phyloP scores from a whole-genome alignment of 2,888 invertebrate genomes.

The Eustalomyia histrio region DNA sequence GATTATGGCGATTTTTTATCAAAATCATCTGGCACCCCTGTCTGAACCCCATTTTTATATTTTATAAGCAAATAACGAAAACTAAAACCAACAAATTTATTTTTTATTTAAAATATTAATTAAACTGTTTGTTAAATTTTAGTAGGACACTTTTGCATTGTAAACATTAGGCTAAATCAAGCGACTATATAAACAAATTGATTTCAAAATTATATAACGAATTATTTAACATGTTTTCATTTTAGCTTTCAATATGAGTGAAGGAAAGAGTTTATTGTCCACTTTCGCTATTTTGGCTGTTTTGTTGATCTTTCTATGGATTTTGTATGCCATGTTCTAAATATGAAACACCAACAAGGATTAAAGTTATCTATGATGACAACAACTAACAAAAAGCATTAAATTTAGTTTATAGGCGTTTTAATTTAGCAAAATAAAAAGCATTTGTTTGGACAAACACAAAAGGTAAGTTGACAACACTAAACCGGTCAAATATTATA shows the following conservation, averaged over 20 bases:
- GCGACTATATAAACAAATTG: background rate
- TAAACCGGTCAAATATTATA: background rate
- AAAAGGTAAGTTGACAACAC: background rate
- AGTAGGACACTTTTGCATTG: too few species aligned
- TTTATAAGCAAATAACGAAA: too few species aligned
- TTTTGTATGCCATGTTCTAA: slow-evolving; percentile 82
- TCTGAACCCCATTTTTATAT: too few species aligned
- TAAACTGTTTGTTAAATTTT: too few species aligned
- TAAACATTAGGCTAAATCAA: too few species aligned
- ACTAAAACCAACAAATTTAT: too few species aligned
- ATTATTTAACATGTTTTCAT: slow-evolving; percentile 3
- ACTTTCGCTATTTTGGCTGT: slow-evolving; percentile 86
- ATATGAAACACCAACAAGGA: slow-evolving; percentile 31
- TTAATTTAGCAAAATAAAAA: slow-evolving; percentile 19
- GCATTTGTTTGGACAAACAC: background rate
- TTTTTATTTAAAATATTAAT: too few species aligned
- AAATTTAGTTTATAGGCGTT: slow-evolving; percentile 14
- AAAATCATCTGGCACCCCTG: too few species aligned
- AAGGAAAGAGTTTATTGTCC: slow-evolving; percentile 85
- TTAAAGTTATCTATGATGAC: slow-evolving; percentile 20
- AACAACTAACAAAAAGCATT: slow-evolving; percentile 10
- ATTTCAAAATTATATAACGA: background rate
- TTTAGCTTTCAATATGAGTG: slow-evolving; percentile 76
- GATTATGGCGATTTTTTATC: too few species aligned
- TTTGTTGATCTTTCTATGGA: slow-evolving; percentile 84